Conservation (phyloP, 2,113 vertebrate species). For the Phalacrocorax pelagicus region DNA sequence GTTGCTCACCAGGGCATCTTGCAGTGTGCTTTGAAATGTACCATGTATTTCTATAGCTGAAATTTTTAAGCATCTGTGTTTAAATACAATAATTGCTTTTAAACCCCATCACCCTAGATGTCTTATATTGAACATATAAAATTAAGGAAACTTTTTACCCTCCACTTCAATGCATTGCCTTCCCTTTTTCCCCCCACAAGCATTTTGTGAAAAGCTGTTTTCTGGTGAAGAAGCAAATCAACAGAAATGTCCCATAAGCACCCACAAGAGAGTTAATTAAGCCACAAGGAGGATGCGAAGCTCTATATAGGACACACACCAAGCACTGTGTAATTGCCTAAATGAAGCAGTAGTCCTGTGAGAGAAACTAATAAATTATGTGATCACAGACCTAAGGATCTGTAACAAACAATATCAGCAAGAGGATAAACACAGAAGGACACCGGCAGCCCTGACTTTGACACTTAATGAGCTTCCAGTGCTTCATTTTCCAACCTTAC, state of each 20-base stretch:
- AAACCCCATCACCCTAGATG: not conserved
- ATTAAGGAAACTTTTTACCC: not conserved
- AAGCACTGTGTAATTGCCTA: not conserved
- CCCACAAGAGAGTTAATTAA: not conserved
- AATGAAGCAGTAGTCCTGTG: not conserved
- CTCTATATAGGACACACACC: not conserved
- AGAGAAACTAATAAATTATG: not conserved
- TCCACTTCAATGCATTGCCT: not conserved
- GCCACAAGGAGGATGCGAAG: not conserved
- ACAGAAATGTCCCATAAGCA: not conserved
- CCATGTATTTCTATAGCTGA: not conserved
- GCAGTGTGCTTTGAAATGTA: not conserved
- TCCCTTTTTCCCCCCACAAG: not conserved
- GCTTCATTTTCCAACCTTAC: not conserved
- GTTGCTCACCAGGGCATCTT: not conserved
- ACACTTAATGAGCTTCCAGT: not conserved
- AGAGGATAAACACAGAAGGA: not conserved
- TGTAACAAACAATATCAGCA: not conserved
- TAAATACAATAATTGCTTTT: not conserved
- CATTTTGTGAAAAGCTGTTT: not conserved
- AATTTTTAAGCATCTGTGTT: not conserved
- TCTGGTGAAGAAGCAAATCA: not conserved
- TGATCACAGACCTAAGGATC: not conserved
- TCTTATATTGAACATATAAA: not conserved
- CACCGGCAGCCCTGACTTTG: not conserved